Evolutionary conservation across 35 echinoderm and acorn worm species (phyloP).

Genomic region (Eucidaris tribuloides): DNA sequence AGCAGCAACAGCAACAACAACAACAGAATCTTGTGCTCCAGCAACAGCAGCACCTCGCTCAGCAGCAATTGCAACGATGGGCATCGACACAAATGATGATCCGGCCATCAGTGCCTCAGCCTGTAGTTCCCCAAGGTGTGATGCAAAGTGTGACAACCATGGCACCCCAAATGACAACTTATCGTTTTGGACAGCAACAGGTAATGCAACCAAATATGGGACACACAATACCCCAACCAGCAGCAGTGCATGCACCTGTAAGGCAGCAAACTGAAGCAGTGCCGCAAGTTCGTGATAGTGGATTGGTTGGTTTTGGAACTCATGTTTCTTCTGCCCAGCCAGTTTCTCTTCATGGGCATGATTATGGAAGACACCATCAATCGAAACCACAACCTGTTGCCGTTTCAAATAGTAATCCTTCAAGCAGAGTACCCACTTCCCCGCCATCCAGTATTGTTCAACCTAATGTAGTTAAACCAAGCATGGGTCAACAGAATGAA

Average conservation of each 20-base stretch:
- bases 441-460: neutral
- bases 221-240: too few species aligned
- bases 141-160: neutral
- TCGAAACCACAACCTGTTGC: too few species aligned
- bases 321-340: too few species aligned
- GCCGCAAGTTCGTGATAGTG: too few species aligned
- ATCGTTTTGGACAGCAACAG: too few species aligned
- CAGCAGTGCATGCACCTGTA: too few species aligned
- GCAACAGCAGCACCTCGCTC: neutral
- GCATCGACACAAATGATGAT: conserved; percentile 1
- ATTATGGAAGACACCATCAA: too few species aligned
- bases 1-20: conserved; percentile 6
- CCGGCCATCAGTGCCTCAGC: neutral
- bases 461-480: conserved; percentile 29
- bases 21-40: neutral
- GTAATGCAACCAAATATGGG: too few species aligned
- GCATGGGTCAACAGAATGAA: conserved; percentile 1
- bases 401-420: too few species aligned
- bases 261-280: too few species aligned
- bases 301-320: too few species aligned
- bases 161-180: neutral
- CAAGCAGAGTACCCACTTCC: neutral
- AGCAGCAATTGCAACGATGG: conserved; percentile 17
- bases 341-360: too few species aligned
- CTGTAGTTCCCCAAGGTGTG: neutral